Percentiles rank a stretch among this genome's conserved stretches.
These are phyloP conservation scores for Coremacera marginata DNA, from an alignment of 2,888 invertebrate species.

Conservation along the genomic window DNA sequence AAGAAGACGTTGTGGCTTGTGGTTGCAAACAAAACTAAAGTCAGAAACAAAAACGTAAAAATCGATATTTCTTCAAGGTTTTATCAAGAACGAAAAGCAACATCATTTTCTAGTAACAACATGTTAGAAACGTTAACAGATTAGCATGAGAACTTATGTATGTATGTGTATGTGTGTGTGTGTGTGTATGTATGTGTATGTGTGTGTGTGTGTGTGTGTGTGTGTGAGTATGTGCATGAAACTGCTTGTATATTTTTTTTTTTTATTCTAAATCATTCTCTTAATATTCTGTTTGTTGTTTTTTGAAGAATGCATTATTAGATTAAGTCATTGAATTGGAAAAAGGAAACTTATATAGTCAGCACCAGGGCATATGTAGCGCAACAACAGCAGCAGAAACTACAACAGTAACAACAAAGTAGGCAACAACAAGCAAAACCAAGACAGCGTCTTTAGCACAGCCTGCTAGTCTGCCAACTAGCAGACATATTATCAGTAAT, in stretches of 20 bases:
- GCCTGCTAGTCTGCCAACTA: not conserved
- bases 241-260: not conserved
- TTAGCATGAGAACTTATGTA: not conserved
- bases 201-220: not conserved
- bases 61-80: constrained; percentile 13
- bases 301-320: constrained; percentile 11
- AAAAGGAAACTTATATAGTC: constrained; percentile 1
- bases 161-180: not conserved
- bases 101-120: not conserved
- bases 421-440: not conserved
- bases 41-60: not conserved
- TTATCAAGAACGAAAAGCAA: not conserved
- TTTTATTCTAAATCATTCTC: not conserved
- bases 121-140: not conserved
- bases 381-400: not conserved
- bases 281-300: not conserved
- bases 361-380: not conserved
- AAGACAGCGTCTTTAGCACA: not conserved
- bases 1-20: too few species aligned
- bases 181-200: not conserved
- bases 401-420: not conserved
- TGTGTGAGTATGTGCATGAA: too few species aligned
- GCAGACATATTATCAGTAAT: not conserved
- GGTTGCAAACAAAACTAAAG: not conserved
- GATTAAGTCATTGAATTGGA: constrained; percentile 27